Evolutionary conservation across 2,888 invertebrate genomes (phyloP), one percentile per base, ranked within the genome.

Genomic region (Hypolimnas misippus): DNA sequence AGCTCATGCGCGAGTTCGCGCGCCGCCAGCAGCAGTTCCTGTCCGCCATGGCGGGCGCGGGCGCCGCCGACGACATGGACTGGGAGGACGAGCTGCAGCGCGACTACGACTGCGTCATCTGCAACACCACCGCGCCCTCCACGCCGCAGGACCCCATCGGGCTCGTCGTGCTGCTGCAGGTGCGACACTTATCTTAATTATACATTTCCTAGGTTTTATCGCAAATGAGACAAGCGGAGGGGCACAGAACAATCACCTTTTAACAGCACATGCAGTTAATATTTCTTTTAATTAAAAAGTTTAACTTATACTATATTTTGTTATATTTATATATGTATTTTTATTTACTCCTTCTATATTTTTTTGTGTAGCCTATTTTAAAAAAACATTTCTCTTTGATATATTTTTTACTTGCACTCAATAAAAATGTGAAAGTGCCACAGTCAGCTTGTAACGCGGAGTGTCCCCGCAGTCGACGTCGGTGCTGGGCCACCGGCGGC

Each of bases 41-140:
- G 96, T 97, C 6, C 95, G 95, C 40, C 95, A 96, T 97, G 84
- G 84, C 50, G 16, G 54, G 55, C 71, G 97, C 98, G 96, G 97
- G 7, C 95, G 95, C 35, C 95, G 96, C 73, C 98, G 98, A 83
- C 96, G 96, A 73, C 96, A 94, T 94, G 94, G 95, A 95, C 73
- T 95, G 94, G 92, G 94, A 88, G 73, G 93, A 93, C 70, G 93
- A 93, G 75, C 94, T 94, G 14, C 93, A 94, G 71, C 93, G 93
- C 72, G 96, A 97, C 84, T 98, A 98, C 87, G 97, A 98, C 86
- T 99, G 99, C 91, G 98, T 97, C 68, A 99, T 99, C 75, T 99
- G 99, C 87, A 97, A 96, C 90, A 97, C 97, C 81, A 96, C 97
- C 65, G 95, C 97, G 35, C 95, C 97, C 17, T 97, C 97, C 77